These are phyloP conservation scores for Autographa pulchrina DNA, from an alignment of 2,888 invertebrate species.

Conservation along the genomic window DNA sequence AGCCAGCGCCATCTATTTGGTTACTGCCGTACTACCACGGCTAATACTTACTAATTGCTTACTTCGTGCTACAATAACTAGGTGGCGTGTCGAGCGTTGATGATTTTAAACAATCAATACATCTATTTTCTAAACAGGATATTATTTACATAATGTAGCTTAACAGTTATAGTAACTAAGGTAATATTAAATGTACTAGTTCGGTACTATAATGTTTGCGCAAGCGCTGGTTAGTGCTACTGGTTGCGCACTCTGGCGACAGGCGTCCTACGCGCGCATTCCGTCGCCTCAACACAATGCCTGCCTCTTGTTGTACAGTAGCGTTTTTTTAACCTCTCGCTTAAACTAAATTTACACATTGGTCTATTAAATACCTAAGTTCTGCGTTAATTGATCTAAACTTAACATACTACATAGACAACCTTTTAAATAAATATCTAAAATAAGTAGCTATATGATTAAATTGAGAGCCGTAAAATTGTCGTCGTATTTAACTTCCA, in stretches of 20 bases:
- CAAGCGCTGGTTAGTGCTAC: constrained; percentile 61
- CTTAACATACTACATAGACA: too few species aligned
- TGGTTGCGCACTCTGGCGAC: constrained; percentile 68
- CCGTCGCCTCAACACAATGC: constrained; percentile 53
- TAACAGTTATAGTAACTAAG: constrained; percentile 13
- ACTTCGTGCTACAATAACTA: constrained; percentile 52
- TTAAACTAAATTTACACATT: not conserved
- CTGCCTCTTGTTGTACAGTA: constrained; percentile 19
- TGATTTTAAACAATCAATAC: constrained; percentile 3
- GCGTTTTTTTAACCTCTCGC: constrained; percentile 39
- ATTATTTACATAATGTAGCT: not conserved
- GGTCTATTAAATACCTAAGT: too few species aligned
- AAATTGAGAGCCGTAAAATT: too few species aligned
- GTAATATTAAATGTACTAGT: constrained; percentile 14
- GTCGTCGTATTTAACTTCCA: too few species aligned
- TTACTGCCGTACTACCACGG: constrained; percentile 21
- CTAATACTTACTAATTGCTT: not conserved
- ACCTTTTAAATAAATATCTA: too few species aligned
- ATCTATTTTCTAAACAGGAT: not conserved
- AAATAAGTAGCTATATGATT: too few species aligned
- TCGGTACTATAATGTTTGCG: constrained; percentile 53
- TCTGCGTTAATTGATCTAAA: too few species aligned
- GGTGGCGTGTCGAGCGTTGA: constrained; percentile 54
- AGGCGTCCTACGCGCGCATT: constrained; percentile 75
- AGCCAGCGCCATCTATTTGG: constrained; percentile 74